Percentiles rank a stretch among this genome's conserved stretches.
Evolutionary conservation across 2,113 vertebrate genomes (phyloP).

Genomic region (Tachuris rubrigastra): DNA sequence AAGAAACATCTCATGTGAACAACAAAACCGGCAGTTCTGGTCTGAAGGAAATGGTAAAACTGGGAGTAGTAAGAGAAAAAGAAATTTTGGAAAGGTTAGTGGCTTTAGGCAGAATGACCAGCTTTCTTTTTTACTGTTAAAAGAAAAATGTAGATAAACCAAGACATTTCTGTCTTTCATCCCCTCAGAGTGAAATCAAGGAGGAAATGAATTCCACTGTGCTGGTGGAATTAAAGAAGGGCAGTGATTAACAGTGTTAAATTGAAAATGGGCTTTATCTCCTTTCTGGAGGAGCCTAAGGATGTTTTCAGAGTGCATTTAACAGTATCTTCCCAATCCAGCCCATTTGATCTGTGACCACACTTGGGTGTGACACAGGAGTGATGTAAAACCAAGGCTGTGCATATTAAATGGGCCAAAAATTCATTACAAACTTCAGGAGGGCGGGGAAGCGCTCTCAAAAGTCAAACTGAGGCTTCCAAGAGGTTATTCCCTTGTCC

Average conservation of each 20-base stretch:
- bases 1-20: accelerated
- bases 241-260: accelerated
- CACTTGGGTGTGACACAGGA: accelerated
- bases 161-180: background rate
- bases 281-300: background rate
- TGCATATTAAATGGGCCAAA: accelerated
- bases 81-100: background rate
- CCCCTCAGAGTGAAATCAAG: background rate
- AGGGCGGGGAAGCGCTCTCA: background rate
- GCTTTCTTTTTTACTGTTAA: background rate
- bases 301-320: background rate
- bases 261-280: background rate
- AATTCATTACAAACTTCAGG: background rate
- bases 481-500: background rate
- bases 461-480: background rate
- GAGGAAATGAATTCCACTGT: background rate
- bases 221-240: background rate
- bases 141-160: background rate
- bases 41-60: background rate
- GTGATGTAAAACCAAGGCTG: accelerated
- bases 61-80: background rate
- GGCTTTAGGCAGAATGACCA: background rate
- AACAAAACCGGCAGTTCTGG: background rate
- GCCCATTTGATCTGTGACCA: accelerated
- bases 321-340: background rate